Percentiles rank a stretch among this genome's conserved stretches.
Conservation (phyloP, 2,113 vertebrate genomes). For the Columba livia region DNA sequence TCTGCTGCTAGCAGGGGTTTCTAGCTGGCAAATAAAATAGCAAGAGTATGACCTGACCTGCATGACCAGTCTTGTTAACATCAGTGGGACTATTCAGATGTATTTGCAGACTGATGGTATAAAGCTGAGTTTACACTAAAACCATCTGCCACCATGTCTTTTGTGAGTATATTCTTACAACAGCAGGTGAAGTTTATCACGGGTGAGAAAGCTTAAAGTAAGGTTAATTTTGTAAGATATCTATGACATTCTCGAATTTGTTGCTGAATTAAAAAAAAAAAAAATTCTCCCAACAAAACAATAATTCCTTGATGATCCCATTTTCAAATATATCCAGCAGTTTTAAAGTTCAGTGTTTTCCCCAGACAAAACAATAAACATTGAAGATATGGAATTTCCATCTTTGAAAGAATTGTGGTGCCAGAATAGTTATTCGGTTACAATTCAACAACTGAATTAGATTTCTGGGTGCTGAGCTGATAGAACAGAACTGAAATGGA, state of each 20-base stretch:
- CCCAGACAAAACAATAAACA: constrained; percentile 46
- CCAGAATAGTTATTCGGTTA: neutral
- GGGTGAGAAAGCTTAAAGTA: neutral
- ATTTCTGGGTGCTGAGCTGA: constrained; percentile 36
- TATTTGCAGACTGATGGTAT: neutral
- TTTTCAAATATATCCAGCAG: neutral
- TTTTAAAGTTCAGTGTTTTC: constrained; percentile 32
- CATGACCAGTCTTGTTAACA: neutral
- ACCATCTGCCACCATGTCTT: neutral
- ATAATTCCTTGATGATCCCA: neutral
- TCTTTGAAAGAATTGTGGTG: constrained; percentile 18
- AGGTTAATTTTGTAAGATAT: neutral
- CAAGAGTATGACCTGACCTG: neutral
- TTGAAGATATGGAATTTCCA: constrained; percentile 31
- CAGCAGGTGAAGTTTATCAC: neutral
- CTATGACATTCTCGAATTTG: neutral
- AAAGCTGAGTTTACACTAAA: neutral
- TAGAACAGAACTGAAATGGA: constrained; percentile 19
- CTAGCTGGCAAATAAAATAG: neutral
- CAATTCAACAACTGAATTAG: constrained; percentile 33
- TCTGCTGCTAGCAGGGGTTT: neutral
- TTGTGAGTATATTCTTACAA: neutral
- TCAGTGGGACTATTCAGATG: neutral
- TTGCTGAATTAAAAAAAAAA: neutral
- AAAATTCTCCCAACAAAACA: neutral